Conservation (phyloP, 2,797 vertebrate species). For the Dipus sagitta region DNA sequence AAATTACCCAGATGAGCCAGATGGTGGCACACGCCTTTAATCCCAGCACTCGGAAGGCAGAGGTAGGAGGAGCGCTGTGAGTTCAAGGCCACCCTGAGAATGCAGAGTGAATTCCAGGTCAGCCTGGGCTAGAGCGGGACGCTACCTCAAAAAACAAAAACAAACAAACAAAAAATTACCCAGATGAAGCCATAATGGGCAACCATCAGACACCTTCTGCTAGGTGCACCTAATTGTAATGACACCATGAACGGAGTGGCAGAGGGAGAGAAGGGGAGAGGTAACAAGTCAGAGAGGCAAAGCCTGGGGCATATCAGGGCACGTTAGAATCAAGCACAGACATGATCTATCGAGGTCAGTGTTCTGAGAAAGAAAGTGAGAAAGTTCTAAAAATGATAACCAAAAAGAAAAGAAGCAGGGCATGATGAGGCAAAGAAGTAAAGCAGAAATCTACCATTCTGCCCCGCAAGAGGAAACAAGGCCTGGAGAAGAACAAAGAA, state of each 20-base stretch:
- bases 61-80: too few species aligned
- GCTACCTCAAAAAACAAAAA: too few species aligned
- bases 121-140: too few species aligned
- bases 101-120: too few species aligned
- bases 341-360: background rate
- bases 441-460: background rate
- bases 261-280: background rate
- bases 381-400: background rate
- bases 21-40: too few species aligned
- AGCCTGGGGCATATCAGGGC: background rate
- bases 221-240: background rate
- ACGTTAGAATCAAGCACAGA: background rate
- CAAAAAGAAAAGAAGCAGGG: background rate
- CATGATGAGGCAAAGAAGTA: background rate
- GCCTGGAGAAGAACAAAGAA: background rate
- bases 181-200: background rate
- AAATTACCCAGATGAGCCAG: constrained; percentile 31
- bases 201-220: background rate
- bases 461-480: background rate
- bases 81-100: too few species aligned
- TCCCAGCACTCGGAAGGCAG: too few species aligned
- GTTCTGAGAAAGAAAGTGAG: background rate
- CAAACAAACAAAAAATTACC: background rate
- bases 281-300: background rate
- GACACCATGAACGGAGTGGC: constrained; percentile 32